These are phyloP conservation scores for Eilema caniola DNA, from an alignment of 2,888 invertebrate species.

Conservation along the genomic window DNA sequence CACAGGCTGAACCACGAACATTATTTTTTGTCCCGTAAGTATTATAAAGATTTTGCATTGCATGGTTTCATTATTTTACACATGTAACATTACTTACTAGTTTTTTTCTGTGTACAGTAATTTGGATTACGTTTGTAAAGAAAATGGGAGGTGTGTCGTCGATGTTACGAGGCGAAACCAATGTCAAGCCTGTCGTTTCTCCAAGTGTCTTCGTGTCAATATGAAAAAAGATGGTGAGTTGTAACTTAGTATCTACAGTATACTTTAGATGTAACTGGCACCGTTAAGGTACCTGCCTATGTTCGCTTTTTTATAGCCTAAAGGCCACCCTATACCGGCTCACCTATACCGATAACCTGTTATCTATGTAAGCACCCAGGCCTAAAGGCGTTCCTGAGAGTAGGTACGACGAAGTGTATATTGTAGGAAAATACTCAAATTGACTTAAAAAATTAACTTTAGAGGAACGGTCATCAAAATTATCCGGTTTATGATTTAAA, in stretches of 20 bases:
- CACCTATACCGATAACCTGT: too few species aligned
- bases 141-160: slow-evolving; percentile 94
- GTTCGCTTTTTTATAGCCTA: too few species aligned
- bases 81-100: background rate
- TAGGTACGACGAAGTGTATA: too few species aligned
- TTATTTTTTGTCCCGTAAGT: background rate
- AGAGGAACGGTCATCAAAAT: too few species aligned
- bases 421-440: too few species aligned
- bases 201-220: slow-evolving; percentile 95
- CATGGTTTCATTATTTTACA: background rate
- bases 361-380: too few species aligned
- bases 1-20: background rate
- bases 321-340: too few species aligned
- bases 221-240: slow-evolving; percentile 97
- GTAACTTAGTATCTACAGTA: background rate
- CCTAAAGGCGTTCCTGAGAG: too few species aligned
- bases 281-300: too few species aligned
- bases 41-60: background rate
- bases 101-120: slow-evolving; percentile 85
- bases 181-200: slow-evolving; percentile 97
- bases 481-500: too few species aligned
- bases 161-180: slow-evolving; percentile 97
- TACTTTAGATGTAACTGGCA: too few species aligned
- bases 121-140: slow-evolving; percentile 97
- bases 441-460: too few species aligned